Conservation (phyloP, 2,797 vertebrate species). For the Oreochromis grahami region DNA sequence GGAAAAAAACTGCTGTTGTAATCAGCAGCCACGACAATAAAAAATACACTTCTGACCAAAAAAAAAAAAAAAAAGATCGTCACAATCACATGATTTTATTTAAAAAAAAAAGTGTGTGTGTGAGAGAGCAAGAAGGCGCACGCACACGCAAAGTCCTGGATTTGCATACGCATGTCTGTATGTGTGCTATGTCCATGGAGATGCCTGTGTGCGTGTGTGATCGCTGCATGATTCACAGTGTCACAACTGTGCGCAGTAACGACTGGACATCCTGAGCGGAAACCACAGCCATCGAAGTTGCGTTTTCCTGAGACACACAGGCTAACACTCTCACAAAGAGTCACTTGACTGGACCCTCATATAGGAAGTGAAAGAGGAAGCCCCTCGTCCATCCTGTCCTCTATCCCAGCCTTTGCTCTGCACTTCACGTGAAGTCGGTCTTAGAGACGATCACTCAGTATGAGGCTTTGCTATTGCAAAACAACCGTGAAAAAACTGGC, state of each 20-base stretch:
- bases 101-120: neutral
- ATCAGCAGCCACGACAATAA: neutral
- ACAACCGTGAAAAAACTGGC: constrained; percentile 59
- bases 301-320: constrained; percentile 72
- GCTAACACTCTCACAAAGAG: constrained; percentile 73
- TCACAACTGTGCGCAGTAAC: constrained; percentile 72
- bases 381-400: constrained; percentile 68
- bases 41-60: neutral
- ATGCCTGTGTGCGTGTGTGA: constrained; percentile 54
- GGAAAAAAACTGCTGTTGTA: neutral
- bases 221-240: constrained; percentile 70
- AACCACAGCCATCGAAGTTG: constrained; percentile 71
- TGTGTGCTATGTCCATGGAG: constrained; percentile 40
- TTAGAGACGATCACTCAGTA: constrained; percentile 23
- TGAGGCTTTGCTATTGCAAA: constrained; percentile 59
- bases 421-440: constrained; percentile 59
- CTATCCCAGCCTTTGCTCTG: constrained; percentile 53
- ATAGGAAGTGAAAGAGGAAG: constrained; percentile 85
- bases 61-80: neutral
- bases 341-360: constrained; percentile 80
- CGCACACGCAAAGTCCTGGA: neutral
- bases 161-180: constrained; percentile 27
- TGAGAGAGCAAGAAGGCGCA: neutral
- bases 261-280: constrained; percentile 78
- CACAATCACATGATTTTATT: constrained; percentile 23